Conservation (phyloP, 2,113 vertebrate species). For the Meles meles region DNA sequence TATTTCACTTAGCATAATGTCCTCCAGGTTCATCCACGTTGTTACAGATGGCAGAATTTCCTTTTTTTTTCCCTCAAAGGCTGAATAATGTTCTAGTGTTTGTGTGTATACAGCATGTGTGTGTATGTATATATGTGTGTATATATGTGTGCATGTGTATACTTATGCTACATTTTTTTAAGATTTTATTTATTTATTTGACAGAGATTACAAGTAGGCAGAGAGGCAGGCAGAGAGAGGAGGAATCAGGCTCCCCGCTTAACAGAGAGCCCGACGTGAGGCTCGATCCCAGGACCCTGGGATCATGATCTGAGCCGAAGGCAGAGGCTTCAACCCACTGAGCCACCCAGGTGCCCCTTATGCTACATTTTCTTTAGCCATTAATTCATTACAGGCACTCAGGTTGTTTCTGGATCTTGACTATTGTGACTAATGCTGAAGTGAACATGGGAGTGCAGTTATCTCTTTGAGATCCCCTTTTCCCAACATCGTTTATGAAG, state of each 20-base stretch:
- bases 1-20: not conserved
- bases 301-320: no score
- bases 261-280: no score
- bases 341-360: no score
- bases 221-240: no score
- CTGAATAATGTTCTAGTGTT: not conserved
- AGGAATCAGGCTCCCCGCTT: no score
- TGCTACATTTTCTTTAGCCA: not conserved
- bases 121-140: not conserved
- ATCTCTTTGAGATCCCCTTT: not conserved
- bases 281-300: no score
- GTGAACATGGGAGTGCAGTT: not conserved
- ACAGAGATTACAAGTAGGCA: no score
- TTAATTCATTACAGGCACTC: not conserved
- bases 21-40: not conserved
- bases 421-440: not conserved
- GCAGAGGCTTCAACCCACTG: no score
- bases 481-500: not conserved
- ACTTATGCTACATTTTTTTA: not conserved
- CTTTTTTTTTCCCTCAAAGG: not conserved
- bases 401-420: not conserved
- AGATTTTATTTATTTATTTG: no score
- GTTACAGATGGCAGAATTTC: not conserved
- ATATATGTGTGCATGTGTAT: not conserved
- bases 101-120: not conserved